Conservation (phyloP, 2,113 vertebrate species). For the Salvelinus namaycush region DNA sequence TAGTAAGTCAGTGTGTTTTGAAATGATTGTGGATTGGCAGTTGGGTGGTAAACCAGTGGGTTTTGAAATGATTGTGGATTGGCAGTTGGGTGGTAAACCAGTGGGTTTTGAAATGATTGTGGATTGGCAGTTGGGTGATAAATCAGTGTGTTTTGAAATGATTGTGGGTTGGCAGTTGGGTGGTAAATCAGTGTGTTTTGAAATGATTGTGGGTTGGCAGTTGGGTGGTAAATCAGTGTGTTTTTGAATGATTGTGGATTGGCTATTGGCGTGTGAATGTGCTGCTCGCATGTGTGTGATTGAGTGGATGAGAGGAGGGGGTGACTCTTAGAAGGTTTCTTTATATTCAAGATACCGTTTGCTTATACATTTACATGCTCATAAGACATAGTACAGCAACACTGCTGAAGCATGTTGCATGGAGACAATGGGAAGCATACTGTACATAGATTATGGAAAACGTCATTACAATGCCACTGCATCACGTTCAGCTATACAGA, state of each 20-base stretch:
- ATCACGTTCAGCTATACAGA: slow-evolving; percentile 51
- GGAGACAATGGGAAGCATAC: slow-evolving; percentile 43
- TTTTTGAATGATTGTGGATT: neutral
- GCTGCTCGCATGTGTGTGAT: neutral
- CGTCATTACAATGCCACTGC: slow-evolving; percentile 52
- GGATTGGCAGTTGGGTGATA: neutral
- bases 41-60: neutral
- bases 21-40: neutral
- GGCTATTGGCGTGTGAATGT: neutral
- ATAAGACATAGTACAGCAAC: slow-evolving; percentile 59
- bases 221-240: neutral
- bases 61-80: neutral
- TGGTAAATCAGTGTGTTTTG: neutral
- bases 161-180: neutral
- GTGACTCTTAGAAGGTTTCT: slow-evolving; percentile 7
- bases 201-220: neutral
- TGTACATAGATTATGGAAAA: slow-evolving; percentile 26
- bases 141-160: neutral
- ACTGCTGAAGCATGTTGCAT: slow-evolving; percentile 17
- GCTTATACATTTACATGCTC: neutral
- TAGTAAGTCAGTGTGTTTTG: neutral
- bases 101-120: neutral
- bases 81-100: too few species aligned
- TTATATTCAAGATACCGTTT: neutral
- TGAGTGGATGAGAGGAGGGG: slow-evolving; percentile 7